These are phyloP conservation scores for Orchestia grillus DNA, from an alignment of 1,140 invertebrate genomes.

Conservation along the genomic window DNA sequence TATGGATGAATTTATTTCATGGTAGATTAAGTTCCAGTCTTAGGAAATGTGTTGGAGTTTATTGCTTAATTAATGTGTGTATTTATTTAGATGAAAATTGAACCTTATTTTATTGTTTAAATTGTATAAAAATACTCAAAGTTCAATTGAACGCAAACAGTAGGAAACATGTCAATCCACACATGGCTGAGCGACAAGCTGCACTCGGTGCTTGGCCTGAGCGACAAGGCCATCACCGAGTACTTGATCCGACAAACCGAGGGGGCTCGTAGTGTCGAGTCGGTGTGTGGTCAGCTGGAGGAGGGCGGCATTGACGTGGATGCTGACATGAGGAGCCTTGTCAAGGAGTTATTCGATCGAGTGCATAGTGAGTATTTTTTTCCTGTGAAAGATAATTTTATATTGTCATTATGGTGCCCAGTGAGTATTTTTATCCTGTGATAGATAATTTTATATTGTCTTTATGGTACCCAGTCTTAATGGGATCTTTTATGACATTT, in stretches of 20 bases:
- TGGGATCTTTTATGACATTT: constrained; percentile 51
- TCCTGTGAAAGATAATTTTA: too few relatives aligned
- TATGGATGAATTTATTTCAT: too few relatives aligned
- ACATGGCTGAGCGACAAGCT: constrained; percentile 75
- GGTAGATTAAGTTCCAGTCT: too few relatives aligned
- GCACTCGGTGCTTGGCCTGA: constrained; percentile 75
- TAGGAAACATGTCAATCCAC: constrained; percentile 57
- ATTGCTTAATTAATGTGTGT: too few relatives aligned
- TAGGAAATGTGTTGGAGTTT: too few relatives aligned
- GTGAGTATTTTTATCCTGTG: too few relatives aligned
- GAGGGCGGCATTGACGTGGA: constrained; percentile 73
- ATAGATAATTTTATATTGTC: too few relatives aligned
- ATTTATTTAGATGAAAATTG: too few relatives aligned
- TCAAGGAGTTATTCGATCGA: constrained; percentile 62
- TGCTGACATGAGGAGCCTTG: constrained; percentile 63
- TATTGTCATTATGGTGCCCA: too few relatives aligned
- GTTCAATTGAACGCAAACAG: too few relatives aligned
- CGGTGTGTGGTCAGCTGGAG: constrained; percentile 72
- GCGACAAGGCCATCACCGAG: constrained; percentile 74
- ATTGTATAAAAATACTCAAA: too few relatives aligned
- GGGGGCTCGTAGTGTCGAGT: constrained; percentile 58
- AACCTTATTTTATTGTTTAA: too few relatives aligned
- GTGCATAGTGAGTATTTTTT: constrained; percentile 56
- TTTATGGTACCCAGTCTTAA: constrained; percentile 71
- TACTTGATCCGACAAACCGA: constrained; percentile 74